phyloP scores from a whole-genome alignment of 2,113 vertebrate genomes.

The Chaetodon trifascialis region DNA sequence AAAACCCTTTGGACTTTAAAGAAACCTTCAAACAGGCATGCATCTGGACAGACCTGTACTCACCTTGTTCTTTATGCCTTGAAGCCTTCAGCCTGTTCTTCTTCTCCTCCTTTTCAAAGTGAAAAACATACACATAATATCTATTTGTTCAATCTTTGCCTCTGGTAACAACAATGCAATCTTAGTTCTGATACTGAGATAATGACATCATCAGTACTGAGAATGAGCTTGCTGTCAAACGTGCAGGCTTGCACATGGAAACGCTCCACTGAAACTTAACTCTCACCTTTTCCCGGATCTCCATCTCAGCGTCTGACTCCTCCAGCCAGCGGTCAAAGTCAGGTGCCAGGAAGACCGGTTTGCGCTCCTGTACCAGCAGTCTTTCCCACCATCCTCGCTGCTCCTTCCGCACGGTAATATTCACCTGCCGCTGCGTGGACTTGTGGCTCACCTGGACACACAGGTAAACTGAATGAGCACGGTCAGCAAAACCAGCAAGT shows the following conservation, averaged over 20 bases:
- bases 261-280: background rate
- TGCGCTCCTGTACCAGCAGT: slow-evolving; percentile 90
- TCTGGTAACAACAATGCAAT: background rate
- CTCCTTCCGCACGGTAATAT: slow-evolving; percentile 90
- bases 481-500: background rate
- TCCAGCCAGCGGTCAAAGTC: slow-evolving; percentile 98
- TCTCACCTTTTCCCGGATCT: slow-evolving; percentile 91
- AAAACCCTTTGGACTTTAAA: background rate
- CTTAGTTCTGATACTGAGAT: background rate
- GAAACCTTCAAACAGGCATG: background rate
- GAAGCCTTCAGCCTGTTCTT: slow-evolving; percentile 89
- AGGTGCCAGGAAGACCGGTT: slow-evolving; percentile 90
- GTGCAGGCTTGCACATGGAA: background rate
- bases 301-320: slow-evolving; percentile 96
- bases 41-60: slow-evolving; percentile 65
- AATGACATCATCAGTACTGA: background rate
- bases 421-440: slow-evolving; percentile 94
- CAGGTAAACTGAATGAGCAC: background rate
- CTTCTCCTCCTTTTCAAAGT: slow-evolving; percentile 90
- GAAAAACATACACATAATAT: slow-evolving; percentile 18
- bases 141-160: background rate
- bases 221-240: background rate
- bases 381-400: slow-evolving; percentile 93
- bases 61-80: slow-evolving; percentile 89
- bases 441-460: slow-evolving; percentile 84